These are phyloP conservation scores for Dendropsophus ebraccatus DNA, from an alignment of 2,113 vertebrate genomes.

Conservation along the genomic window DNA sequence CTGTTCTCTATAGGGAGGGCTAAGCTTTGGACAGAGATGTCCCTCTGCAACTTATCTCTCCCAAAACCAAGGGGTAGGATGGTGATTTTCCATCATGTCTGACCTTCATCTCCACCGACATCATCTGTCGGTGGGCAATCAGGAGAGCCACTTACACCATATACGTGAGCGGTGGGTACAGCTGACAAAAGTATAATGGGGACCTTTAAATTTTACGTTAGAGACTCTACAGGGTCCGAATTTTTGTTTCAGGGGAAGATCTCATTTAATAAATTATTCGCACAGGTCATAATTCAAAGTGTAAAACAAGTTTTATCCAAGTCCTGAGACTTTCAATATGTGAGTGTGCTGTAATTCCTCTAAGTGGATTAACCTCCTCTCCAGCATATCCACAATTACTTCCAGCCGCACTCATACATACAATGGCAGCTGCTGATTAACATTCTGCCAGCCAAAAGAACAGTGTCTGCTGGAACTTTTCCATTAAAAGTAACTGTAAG, in stretches of 20 bases:
- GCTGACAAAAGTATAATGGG: no score
- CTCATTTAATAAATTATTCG: neutral
- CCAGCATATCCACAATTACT: conserved; percentile 15
- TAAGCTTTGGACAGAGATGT: no score
- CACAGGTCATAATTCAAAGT: neutral
- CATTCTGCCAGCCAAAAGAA: neutral
- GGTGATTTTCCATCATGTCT: no score
- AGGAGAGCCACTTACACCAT: no score
- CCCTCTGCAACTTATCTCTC: no score
- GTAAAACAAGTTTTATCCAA: neutral
- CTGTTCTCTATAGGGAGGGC: no score
- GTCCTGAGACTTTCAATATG: conserved; percentile 10
- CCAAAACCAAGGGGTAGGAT: no score
- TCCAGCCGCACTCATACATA: neutral
- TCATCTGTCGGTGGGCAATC: no score
- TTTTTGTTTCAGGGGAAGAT: neutral
- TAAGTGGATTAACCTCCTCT: conserved; percentile 33
- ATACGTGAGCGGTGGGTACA: no score
- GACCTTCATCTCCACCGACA: no score
- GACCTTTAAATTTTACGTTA: no score
- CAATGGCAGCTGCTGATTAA: conserved; percentile 16
- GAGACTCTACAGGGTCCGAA: no score
- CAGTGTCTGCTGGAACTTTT: conserved; percentile 11
- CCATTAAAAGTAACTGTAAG: neutral
- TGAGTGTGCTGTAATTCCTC: conserved; percentile 15